phyloP scores from a whole-genome alignment of 2,113 vertebrate genomes.

The Eleginops maclovinus region DNA sequence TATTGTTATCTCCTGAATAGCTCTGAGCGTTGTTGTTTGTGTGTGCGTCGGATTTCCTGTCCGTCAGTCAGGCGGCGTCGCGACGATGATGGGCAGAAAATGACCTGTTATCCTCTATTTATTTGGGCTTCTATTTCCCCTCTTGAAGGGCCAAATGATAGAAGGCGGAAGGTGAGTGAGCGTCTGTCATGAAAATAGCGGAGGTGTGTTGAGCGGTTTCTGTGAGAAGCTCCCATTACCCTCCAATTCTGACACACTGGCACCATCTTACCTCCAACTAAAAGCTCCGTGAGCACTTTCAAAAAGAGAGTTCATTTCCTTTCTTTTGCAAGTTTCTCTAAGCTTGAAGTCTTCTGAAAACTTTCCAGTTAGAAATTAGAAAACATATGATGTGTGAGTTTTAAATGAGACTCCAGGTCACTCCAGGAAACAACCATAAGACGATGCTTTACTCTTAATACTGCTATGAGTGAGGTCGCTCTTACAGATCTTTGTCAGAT shows the following conservation, averaged over 20 bases:
- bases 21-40: background rate
- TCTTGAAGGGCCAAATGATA: constrained; percentile 25
- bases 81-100: constrained; percentile 42
- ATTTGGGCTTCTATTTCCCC: constrained; percentile 35
- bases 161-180: constrained; percentile 27
- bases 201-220: constrained; percentile 34
- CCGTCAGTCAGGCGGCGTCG: constrained; percentile 26
- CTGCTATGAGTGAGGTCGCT: constrained; percentile 31
- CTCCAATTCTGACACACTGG: constrained; percentile 22
- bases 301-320: background rate
- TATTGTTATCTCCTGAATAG: background rate
- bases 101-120: constrained; percentile 19
- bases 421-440: no score
- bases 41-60: constrained; percentile 8
- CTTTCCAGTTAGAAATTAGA: constrained; percentile 1
- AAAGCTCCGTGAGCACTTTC: background rate
- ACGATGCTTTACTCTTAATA: background rate
- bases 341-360: constrained; percentile 13
- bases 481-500: constrained; percentile 33
- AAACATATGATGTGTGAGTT: background rate
- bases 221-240: constrained; percentile 20
- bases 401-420: background rate
- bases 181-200: constrained; percentile 24
- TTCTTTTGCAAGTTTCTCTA: background rate
- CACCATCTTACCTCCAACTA: constrained; percentile 10